A percentile compares a stretch with the other conserved stretches of the same genome.
These are phyloP conservation scores for Furcula furcula DNA, from an alignment of 2,888 invertebrate genomes.

Conservation along the genomic window DNA sequence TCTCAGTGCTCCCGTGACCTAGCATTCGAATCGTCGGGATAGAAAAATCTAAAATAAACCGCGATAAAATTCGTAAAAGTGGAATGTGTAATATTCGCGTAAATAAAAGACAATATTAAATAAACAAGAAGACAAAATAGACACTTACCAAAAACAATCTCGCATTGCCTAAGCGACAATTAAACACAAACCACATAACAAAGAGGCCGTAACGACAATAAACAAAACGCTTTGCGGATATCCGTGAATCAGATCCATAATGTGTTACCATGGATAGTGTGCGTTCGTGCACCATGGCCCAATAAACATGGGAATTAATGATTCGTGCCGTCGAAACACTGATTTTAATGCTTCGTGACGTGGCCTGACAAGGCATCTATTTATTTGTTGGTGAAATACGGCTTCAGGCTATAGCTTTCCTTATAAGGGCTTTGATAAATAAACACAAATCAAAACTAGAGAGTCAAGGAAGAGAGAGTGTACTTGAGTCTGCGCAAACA, in stretches of 20 bases:
- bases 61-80: no score
- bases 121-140: no score
- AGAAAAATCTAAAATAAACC: no score
- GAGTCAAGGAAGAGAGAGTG: no score
- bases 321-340: slow-evolving; percentile 68
- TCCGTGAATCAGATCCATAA: slow-evolving; percentile 12
- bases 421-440: no score
- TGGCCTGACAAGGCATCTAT: slow-evolving; percentile 53
- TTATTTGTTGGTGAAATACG: slow-evolving; percentile 47
- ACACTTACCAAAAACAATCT: no score
- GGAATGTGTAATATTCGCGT: no score
- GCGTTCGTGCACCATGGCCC: slow-evolving; percentile 54
- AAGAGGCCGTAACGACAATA: not conserved
- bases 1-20: no score
- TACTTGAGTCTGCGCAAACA: no score
- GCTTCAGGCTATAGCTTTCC: slow-evolving; percentile 1
- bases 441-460: no score
- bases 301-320: slow-evolving; percentile 74
- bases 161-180: slow-evolving; percentile 1
- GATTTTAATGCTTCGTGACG: slow-evolving; percentile 74
- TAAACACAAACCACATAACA: not conserved
- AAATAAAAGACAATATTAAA: no score
- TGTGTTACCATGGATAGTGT: slow-evolving; percentile 29
- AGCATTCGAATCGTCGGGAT: no score
- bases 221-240: slow-evolving; percentile 15